Conservation (phyloP, 1,140 invertebrate genomes). For the Zeugodacus cucurbitae region DNA sequence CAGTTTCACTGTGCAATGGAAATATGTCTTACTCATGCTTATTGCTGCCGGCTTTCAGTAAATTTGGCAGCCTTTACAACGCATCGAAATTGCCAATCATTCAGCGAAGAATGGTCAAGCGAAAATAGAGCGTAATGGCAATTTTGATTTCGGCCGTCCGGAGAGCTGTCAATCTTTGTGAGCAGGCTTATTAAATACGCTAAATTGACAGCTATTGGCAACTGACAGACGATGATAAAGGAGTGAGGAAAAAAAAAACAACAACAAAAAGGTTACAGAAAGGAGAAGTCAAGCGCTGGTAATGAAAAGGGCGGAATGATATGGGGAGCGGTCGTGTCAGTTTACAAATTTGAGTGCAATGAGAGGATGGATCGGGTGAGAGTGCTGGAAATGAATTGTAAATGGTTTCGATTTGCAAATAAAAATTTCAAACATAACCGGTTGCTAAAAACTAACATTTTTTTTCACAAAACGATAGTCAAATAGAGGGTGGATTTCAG, state of each 20-base stretch:
- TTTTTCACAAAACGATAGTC: background rate
- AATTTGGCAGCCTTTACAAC: background rate
- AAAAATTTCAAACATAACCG: background rate
- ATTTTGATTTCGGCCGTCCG: background rate
- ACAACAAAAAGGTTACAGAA: background rate
- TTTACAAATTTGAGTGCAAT: background rate
- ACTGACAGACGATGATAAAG: background rate
- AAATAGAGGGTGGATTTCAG: background rate
- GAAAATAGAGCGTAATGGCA: background rate
- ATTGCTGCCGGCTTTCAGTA: background rate
- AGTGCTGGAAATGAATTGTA: background rate
- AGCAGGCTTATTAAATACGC: background rate
- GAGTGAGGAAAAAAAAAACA: background rate
- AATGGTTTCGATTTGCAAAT: background rate
- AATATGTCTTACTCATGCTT: background rate
- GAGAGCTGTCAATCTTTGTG: background rate
- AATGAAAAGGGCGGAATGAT: background rate
- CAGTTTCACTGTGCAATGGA: too few species aligned
- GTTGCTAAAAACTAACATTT: background rate
- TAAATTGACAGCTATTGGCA: background rate
- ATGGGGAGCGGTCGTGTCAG: background rate
- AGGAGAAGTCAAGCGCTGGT: background rate
- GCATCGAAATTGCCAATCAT: constrained; percentile 27
- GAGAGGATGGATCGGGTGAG: too few species aligned
- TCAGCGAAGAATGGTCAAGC: background rate